These are phyloP conservation scores for Thalassophryne amazonica DNA, from an alignment of 2,797 vertebrate species.

Conservation along the genomic window DNA sequence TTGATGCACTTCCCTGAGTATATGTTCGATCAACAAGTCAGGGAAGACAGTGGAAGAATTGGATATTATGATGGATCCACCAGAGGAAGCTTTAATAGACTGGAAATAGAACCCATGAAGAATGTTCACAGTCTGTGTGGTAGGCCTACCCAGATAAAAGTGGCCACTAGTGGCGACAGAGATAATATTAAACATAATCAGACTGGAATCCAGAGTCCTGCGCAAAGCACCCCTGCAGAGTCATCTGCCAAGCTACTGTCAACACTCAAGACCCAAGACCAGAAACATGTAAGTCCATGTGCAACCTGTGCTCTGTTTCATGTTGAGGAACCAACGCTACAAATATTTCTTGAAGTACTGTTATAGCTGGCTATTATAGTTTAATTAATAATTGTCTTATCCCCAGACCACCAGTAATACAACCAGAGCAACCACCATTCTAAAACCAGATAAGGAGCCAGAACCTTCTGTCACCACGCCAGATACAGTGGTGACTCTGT, in stretches of 20 bases:
- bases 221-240: slow-evolving; percentile 6
- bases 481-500: slow-evolving; percentile 72
- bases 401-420: slow-evolving; percentile 31
- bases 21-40: slow-evolving; percentile 37
- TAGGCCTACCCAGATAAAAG: slow-evolving; percentile 22
- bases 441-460: slow-evolving; percentile 56
- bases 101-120: slow-evolving; percentile 36
- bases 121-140: slow-evolving; percentile 25
- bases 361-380: neutral
- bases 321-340: too few species aligned
- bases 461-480: slow-evolving; percentile 23
- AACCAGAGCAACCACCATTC: neutral
- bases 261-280: slow-evolving; percentile 26
- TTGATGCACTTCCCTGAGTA: slow-evolving; percentile 54
- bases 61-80: slow-evolving; percentile 13
- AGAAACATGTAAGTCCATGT: slow-evolving; percentile 35
- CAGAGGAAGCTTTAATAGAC: slow-evolving; percentile 31
- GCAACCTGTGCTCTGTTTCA: neutral
- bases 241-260: slow-evolving; percentile 35
- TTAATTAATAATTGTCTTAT: neutral
- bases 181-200: slow-evolving; percentile 20
- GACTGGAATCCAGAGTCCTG: slow-evolving; percentile 20
- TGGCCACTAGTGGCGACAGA: slow-evolving; percentile 15
- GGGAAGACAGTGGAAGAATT: slow-evolving; percentile 23
- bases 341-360: neutral